Percentiles rank a stretch among this genome's conserved stretches.
These are phyloP conservation scores for Anhinga anhinga DNA, from an alignment of 2,113 vertebrate genomes.

Conservation along the genomic window DNA sequence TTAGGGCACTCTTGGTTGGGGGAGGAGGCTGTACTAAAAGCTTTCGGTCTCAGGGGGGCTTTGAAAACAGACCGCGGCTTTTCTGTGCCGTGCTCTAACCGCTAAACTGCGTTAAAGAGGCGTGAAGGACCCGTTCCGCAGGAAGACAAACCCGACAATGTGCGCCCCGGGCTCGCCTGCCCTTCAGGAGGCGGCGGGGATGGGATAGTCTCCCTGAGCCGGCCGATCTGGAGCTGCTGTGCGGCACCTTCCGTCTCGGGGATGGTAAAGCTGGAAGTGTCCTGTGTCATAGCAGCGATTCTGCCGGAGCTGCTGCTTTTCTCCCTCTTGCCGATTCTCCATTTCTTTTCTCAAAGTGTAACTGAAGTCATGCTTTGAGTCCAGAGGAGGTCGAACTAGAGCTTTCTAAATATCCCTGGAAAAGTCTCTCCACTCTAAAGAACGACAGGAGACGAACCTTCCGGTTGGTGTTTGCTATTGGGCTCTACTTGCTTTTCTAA, in stretches of 20 bases:
- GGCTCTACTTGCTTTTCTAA: not conserved
- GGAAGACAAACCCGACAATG: fast-evolving
- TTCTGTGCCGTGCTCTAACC: not conserved
- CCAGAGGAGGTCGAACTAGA: fast-evolving
- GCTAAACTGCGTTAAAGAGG: not conserved
- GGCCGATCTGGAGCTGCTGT: not conserved
- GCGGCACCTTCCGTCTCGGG: not conserved
- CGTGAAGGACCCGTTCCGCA: not conserved
- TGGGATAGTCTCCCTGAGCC: not conserved
- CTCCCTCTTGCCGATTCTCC: not conserved
- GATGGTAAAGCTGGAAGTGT: not conserved
- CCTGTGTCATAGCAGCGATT: not conserved
- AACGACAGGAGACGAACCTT: not conserved
- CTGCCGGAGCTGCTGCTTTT: not conserved
- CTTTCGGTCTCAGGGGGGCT: not conserved
- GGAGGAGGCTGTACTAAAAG: not conserved
- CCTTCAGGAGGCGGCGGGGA: not conserved
- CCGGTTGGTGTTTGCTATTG: not conserved
- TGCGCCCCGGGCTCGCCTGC: not conserved
- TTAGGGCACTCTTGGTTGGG: not conserved
- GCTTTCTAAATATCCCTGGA: not conserved
- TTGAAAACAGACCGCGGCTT: not conserved
- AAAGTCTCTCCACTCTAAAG: not conserved
- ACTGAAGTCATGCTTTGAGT: not conserved
- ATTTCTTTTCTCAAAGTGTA: not conserved